Percentiles rank a stretch among this genome's conserved stretches.
phyloP scores from a whole-genome alignment of 2,797 vertebrate genomes.

The Chiloscyllium punctatum region DNA sequence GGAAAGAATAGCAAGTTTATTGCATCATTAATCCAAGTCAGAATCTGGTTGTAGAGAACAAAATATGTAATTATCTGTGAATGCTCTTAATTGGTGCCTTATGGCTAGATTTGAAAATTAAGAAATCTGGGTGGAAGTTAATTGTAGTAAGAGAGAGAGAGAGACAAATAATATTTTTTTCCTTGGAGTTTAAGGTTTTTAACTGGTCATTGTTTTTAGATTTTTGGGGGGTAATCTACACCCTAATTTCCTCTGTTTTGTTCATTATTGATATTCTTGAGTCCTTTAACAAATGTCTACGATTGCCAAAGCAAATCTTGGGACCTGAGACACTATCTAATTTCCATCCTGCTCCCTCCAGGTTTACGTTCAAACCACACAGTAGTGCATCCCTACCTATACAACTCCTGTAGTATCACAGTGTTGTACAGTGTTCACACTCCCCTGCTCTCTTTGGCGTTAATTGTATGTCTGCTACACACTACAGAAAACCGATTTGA shows the following conservation, averaged over 20 bases:
- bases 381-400: too few relatives aligned
- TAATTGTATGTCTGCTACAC: neutral
- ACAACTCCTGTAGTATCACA: neutral
- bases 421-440: neutral
- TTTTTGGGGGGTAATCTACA: neutral
- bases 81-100: neutral
- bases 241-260: neutral
- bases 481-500: neutral
- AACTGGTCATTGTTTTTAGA: neutral
- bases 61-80: constrained; percentile 6
- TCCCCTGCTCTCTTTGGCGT: neutral
- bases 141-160: neutral
- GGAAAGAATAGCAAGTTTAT: constrained; percentile 45
- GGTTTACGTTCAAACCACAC: neutral
- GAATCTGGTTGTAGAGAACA: constrained; percentile 43
- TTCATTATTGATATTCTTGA: neutral
- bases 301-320: neutral
- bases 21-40: constrained; percentile 44
- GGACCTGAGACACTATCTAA: neutral
- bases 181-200: neutral
- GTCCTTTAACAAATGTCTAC: neutral
- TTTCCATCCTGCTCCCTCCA: neutral
- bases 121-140: neutral
- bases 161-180: neutral
- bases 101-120: constrained; percentile 5